These are phyloP conservation scores for Dascyllus trimaculatus DNA, from an alignment of 2,113 vertebrate species.

Conservation along the genomic window DNA sequence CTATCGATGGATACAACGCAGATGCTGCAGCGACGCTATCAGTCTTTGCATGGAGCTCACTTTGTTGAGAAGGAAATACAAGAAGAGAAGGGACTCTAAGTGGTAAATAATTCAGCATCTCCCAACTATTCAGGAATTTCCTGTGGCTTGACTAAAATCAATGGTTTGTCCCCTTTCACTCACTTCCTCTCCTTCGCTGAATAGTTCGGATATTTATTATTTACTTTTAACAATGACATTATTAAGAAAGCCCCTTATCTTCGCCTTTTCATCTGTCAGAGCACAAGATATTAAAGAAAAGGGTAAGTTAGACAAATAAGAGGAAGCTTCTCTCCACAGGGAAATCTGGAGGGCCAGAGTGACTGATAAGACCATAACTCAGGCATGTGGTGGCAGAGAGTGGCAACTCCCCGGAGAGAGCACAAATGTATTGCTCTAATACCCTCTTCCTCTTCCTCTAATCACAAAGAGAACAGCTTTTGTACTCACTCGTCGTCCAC, in stretches of 20 bases:
- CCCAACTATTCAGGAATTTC: constrained; percentile 68
- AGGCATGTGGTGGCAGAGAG: constrained; percentile 26
- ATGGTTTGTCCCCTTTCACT: constrained; percentile 46
- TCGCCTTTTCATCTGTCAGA: neutral
- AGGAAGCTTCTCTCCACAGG: constrained; percentile 40
- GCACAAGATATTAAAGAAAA: constrained; percentile 26
- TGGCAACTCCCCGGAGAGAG: constrained; percentile 47
- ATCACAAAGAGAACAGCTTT: constrained; percentile 29
- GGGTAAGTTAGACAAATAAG: constrained; percentile 26
- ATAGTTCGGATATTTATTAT: constrained; percentile 41
- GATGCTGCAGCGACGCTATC: constrained; percentile 42
- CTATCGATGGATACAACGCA: constrained; percentile 44
- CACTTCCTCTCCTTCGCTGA: neutral
- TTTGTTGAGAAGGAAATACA: constrained; percentile 44
- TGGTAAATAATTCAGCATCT: constrained; percentile 70
- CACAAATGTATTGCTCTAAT: constrained; percentile 47
- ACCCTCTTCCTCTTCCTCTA: constrained; percentile 27
- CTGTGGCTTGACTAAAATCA: constrained; percentile 69
- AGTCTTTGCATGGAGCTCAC: constrained; percentile 15
- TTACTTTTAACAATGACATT: constrained; percentile 25
- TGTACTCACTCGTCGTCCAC: constrained; percentile 94
- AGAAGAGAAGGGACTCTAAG: constrained; percentile 23
- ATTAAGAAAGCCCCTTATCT: neutral
- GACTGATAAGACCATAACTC: constrained; percentile 52
- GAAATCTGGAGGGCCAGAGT: constrained; percentile 53